phyloP scores from a whole-genome alignment of 2,113 vertebrate species.

The Onychostoma macrolepis region DNA sequence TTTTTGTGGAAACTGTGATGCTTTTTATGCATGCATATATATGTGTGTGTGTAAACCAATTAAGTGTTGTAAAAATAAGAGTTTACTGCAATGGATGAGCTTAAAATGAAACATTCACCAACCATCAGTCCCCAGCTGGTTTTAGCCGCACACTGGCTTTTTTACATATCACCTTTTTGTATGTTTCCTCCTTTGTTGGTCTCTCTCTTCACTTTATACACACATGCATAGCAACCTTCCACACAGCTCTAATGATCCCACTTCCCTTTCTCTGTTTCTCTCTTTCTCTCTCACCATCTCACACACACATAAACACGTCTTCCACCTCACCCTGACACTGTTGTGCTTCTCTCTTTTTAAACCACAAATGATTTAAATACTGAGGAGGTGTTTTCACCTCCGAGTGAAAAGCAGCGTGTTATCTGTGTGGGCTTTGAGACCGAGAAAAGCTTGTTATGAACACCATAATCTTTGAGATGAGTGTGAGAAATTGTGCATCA shows the following conservation, averaged over 20 bases:
- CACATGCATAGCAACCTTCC: background rate
- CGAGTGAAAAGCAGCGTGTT: background rate
- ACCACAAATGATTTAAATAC: slow-evolving; percentile 43
- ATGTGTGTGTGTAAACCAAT: background rate
- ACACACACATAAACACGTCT: slow-evolving; percentile 10
- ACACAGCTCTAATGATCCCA: slow-evolving; percentile 16
- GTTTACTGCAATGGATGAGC: background rate
- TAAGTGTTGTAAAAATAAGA: background rate
- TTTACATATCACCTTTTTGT: slow-evolving; percentile 2
- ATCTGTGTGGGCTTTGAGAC: slow-evolving; percentile 32
- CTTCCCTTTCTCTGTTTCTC: slow-evolving; percentile 19
- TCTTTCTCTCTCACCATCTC: background rate
- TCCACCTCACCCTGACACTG: slow-evolving; percentile 30
- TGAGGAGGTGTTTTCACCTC: slow-evolving; percentile 44
- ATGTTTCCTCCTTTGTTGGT: slow-evolving; percentile 24
- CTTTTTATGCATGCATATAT: background rate
- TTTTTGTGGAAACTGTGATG: background rate
- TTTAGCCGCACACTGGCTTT: background rate
- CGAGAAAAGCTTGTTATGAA: slow-evolving; percentile 38
- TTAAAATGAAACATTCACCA: background rate
- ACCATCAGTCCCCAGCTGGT: background rate
- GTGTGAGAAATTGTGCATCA: slow-evolving; percentile 14
- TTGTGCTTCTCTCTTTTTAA: slow-evolving; percentile 22
- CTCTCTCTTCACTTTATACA: background rate
- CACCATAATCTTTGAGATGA: slow-evolving; percentile 13